Conservation (phyloP, 2,113 vertebrate genomes). For the Axis porcinus region DNA sequence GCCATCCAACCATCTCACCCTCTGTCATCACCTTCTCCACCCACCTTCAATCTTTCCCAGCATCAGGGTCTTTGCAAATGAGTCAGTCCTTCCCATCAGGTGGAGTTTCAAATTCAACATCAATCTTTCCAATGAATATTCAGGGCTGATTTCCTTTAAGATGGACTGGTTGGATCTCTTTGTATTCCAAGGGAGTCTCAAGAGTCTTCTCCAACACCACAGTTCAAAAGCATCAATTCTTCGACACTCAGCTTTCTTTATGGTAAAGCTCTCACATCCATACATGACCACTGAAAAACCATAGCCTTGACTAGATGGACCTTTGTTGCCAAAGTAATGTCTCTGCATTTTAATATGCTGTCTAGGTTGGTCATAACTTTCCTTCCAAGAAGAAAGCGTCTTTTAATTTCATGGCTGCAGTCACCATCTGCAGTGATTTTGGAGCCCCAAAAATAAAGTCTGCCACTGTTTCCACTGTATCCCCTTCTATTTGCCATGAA, state of each 20-base stretch:
- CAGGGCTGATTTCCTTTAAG: background rate
- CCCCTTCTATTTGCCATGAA: background rate
- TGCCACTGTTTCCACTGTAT: background rate
- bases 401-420: background rate
- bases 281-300: background rate
- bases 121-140: no score
- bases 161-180: background rate
- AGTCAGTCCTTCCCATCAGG: background rate
- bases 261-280: background rate
- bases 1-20: no score
- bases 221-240: background rate
- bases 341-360: background rate
- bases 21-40: background rate
- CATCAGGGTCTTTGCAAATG: background rate
- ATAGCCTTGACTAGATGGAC: background rate
- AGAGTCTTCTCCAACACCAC: background rate
- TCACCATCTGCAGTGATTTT: background rate
- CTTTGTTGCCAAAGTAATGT: background rate
- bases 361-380: background rate
- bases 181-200: background rate
- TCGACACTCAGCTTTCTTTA: fast-evolving
- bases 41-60: background rate
- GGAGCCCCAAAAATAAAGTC: background rate
- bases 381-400: fast-evolving
- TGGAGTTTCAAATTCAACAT: background rate